Base-by-base conservation (phyloP, 2,888 invertebrate species). In the Limnephilus auricula region DNA sequence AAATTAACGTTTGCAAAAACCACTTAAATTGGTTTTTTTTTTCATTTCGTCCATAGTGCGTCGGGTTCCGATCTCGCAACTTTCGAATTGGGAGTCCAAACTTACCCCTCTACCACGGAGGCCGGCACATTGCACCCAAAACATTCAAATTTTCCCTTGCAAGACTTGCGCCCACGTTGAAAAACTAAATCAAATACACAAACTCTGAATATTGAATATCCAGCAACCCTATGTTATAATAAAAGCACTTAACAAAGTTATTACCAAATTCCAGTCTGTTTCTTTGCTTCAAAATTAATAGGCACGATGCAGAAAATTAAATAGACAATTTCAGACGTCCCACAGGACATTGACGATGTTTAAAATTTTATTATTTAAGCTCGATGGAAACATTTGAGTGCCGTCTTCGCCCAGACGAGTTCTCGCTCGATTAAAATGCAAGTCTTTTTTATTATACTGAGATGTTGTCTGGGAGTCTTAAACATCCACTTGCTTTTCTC, bases 331-430 rank as follows among this genome's bases (percentile, higher is more conserved):
- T 6, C 32, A 18, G 86, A n/a, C 87, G 31, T 78, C 78, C 34
- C 25, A 25, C 65, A 25, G 87, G 32, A 50, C 31, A 87, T 87
- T 31, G 65, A 32, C 65, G 78, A 78, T 37, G 65, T 6, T 85
- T 40, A 12, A 65, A 65, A 87, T 87, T 87, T 87, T 87, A 87
- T 87, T 87, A 87, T 87, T 78, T 18, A 78, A 87, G 87, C 87
- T 32, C 13, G 31, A 50, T 65, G 78, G 65, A 87, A 78, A 87
- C 34, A 65, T 65, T 78, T 34, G 34, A 87, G 87, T 87, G 32
- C 37, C 78, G 18, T 31, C 87, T 65, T 65, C 87, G 31, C 31
- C 31, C 78, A 87, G 87, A 30, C 87, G 87, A 30, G 31, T n/a
- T 40, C 45, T 65, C 18, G 50, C 87, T 87, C 79, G 78, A 89